Conservation (phyloP, 2,888 invertebrate species). For the Agrotis ipsilon region DNA sequence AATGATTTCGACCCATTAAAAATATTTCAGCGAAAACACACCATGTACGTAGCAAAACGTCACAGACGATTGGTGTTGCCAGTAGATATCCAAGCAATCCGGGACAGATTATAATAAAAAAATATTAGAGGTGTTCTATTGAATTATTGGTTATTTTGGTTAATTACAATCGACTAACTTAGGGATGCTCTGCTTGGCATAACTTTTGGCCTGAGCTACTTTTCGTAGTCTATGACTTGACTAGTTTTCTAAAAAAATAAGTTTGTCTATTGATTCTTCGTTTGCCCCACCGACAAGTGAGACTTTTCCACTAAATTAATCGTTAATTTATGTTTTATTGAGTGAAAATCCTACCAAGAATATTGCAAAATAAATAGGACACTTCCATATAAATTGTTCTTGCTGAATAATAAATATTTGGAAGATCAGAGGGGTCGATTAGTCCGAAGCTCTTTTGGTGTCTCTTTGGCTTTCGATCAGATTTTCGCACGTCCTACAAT, state of each 20-base stretch:
- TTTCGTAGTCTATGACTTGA: slow-evolving; percentile 47
- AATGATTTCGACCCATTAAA: slow-evolving; percentile 69
- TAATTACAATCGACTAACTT: slow-evolving; percentile 38
- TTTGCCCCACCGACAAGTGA: slow-evolving; percentile 87
- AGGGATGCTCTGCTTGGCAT: rapidly evolving
- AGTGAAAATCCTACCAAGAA: slow-evolving; percentile 72
- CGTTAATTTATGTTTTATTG: slow-evolving; percentile 74
- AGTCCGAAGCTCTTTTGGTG: slow-evolving; percentile 73
- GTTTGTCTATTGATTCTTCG: slow-evolving; percentile 89
- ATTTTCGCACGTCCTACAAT: slow-evolving; percentile 82
- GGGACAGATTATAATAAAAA: not conserved
- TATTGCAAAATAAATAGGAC: slow-evolving; percentile 32
- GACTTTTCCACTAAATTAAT: slow-evolving; percentile 75
- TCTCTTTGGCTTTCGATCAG: slow-evolving; percentile 80
- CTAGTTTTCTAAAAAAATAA: slow-evolving; percentile 66
- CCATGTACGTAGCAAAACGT: slow-evolving; percentile 63
- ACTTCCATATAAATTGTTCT: slow-evolving; percentile 46
- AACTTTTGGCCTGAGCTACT: not conserved
- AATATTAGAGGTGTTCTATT: not conserved
- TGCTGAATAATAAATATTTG: slow-evolving; percentile 47
- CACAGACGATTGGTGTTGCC: slow-evolving; percentile 45
- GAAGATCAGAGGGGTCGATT: slow-evolving; percentile 54
- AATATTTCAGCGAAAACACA: slow-evolving; percentile 58
- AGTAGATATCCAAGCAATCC: not conserved
- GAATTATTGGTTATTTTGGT: not conserved